Base-by-base conservation (phyloP, 2,888 invertebrate species). In the Sminthurides aquaticus region DNA sequence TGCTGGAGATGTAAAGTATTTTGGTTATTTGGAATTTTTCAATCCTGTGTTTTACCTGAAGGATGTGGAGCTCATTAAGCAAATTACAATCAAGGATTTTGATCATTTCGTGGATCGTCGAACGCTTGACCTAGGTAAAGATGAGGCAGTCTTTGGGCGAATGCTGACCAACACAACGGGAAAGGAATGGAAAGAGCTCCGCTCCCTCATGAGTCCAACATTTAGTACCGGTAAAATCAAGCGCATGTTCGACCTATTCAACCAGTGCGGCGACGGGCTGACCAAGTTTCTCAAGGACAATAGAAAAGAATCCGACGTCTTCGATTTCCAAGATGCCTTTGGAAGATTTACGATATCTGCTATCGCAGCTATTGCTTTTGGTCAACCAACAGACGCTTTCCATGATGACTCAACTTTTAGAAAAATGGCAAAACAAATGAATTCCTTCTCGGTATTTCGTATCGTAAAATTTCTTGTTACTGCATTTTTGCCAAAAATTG, bases 21-120 rank as follows among this genome's bases (percentile, higher is more conserved):
- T n/a, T 25, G 63, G 63, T 18, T 22, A 25, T 5, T 26, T 57
- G 15, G 63, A 63, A 49, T n/a, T 63, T 27, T n/a, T 49, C 2
- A 8, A 15, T 8, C 57, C 68, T n/a, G 25, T 28, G 8, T 61
- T 64, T 2, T 54, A 54, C 18, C 25, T 69, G 3, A 58, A 48
- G 11, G 69, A 71, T 54, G 64, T 67, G 43, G 69, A 69, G 3
- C 59, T 71, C 18, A 43, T 70, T 8, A 63, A 62, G 26, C 57
- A 52, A 1, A 57, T 71, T 34, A 57, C 62, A 8, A 66, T 71
- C 20, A 70, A 69, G 58, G 70, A 71, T 56, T 70, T 70, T 60
- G 65, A 71, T 11, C 58, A 65, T 56, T 69, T 64, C 49, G 62
- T 26, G 15, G 64, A 63, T 22, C 24, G 60, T 5, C 61, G 25